Percentiles rank a stretch among this genome's conserved stretches.
Conservation (phyloP, 2,888 invertebrate species). For the Scelioninae gen. 2 region DNA sequence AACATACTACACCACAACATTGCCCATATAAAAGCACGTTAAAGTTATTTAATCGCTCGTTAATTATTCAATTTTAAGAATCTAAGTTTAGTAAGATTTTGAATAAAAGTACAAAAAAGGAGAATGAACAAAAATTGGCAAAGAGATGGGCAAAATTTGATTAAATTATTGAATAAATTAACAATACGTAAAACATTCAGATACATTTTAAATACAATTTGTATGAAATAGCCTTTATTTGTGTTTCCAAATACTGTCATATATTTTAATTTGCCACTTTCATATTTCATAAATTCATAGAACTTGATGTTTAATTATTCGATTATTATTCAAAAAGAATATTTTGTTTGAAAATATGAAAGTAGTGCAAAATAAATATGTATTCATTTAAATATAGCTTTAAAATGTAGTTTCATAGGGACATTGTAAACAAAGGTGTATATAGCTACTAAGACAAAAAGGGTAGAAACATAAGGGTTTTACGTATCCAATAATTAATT, state of each 20-base stretch:
- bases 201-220: conserved; percentile 22
- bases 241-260: conserved; percentile 9
- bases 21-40: conserved; percentile 56
- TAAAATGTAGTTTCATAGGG: conserved; percentile 23
- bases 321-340: neutral
- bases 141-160: conserved; percentile 43
- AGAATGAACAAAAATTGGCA: conserved; percentile 38
- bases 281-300: too few relatives aligned
- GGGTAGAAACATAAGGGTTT: conserved; percentile 38
- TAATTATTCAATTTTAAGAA: conserved; percentile 39
- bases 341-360: conserved; percentile 19
- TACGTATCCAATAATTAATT: conserved; percentile 47
- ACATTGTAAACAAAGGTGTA: conserved; percentile 44
- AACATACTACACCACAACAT: conserved; percentile 49
- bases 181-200: conserved; percentile 32
- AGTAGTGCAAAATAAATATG: conserved; percentile 34
- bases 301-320: too few relatives aligned
- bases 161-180: conserved; percentile 32
- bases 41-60: conserved; percentile 46
- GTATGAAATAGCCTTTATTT: conserved; percentile 13
- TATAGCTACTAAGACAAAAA: conserved; percentile 48
- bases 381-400: conserved; percentile 22
- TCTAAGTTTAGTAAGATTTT: conserved; percentile 40
- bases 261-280: conserved; percentile 19
- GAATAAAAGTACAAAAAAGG: too few relatives aligned